Evolutionary conservation across 2,113 vertebrate genomes (phyloP).

Genomic region (Oncorhynchus kisutch): DNA sequence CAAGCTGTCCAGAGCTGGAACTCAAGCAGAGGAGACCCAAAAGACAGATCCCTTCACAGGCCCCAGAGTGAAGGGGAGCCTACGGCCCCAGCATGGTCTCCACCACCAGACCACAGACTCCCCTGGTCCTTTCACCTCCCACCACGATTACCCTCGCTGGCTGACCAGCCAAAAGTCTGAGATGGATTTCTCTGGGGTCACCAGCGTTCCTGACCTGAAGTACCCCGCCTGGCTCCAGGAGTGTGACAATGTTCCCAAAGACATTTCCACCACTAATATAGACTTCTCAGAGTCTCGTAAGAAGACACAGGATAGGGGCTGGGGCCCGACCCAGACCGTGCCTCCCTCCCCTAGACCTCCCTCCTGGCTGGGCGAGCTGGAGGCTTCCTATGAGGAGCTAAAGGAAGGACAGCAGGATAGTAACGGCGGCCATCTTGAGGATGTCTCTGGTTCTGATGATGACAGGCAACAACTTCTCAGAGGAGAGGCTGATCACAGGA

Average conservation of each 20-base stretch:
- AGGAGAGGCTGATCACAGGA: not conserved
- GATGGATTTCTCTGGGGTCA: conserved; percentile 75
- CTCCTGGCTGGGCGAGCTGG: conserved; percentile 35
- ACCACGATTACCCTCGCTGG: conserved; percentile 76
- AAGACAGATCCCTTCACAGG: not conserved
- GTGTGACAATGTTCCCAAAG: conserved; percentile 46
- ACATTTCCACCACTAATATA: conserved; percentile 20
- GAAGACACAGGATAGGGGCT: not conserved
- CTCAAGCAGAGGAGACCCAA: not conserved
- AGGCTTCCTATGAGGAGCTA: conserved; percentile 25
- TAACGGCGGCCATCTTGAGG: not conserved
- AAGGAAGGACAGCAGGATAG: conserved; percentile 16
- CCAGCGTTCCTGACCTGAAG: conserved; percentile 72
- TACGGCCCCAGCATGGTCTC: not conserved
- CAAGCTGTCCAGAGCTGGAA: not conserved
- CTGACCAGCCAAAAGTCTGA: conserved; percentile 77
- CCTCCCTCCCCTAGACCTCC: conserved; percentile 29
- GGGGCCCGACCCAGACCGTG: not conserved
- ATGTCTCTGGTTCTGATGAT: not conserved
- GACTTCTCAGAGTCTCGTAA: not conserved
- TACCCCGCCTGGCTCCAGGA: conserved; percentile 76
- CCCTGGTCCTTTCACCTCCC: not conserved
- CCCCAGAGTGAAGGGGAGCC: not conserved
- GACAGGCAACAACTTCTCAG: not conserved
- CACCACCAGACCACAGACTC: not conserved